phyloP scores from a whole-genome alignment of 2,113 vertebrate species.

The Pseudopodoces humilis region DNA sequence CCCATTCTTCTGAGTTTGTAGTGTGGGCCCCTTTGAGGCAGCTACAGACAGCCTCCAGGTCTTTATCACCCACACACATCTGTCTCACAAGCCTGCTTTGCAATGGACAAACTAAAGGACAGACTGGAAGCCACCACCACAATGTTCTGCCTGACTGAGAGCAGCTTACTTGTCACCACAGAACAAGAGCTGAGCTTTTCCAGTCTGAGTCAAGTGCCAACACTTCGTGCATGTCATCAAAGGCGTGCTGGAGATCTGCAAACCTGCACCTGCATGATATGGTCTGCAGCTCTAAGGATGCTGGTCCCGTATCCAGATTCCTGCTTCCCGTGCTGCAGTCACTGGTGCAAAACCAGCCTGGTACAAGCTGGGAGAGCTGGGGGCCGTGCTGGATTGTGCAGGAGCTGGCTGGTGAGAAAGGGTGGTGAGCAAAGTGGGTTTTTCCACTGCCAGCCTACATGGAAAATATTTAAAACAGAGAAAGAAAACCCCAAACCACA shows the following conservation, averaged over 20 bases:
- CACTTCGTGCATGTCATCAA: neutral
- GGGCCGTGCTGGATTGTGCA: rapidly evolving
- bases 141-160: neutral
- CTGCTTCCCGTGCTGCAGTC: neutral
- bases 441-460: neutral
- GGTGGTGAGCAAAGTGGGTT: neutral
- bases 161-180: neutral
- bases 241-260: neutral
- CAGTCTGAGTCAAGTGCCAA: neutral
- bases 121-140: neutral
- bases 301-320: neutral
- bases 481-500: neutral
- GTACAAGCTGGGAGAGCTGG: neutral
- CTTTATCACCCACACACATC: neutral
- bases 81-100: neutral
- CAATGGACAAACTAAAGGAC: neutral
- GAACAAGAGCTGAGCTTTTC: neutral
- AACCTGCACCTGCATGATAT: neutral
- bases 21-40: neutral
- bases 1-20: neutral
- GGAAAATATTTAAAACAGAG: slow-evolving; percentile 13
- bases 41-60: neutral
- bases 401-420: neutral
- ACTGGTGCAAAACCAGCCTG: neutral
- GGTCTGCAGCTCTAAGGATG: neutral